Evolutionary conservation across 1,140 invertebrate genomes (phyloP).

Genomic region (Sycobia sp.): DNA sequence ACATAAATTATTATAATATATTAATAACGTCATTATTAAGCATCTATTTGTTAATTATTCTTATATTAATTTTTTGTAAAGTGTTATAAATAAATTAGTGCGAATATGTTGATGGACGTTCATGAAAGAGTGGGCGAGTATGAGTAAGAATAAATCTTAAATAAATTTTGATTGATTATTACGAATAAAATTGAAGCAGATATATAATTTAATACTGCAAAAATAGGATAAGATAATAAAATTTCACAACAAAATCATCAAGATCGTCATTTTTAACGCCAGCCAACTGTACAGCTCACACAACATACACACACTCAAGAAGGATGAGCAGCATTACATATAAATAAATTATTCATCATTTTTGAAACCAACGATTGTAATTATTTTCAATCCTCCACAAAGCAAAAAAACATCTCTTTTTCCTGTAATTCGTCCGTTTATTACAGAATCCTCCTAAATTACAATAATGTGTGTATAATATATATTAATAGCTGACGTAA

Average conservation of each 20-base stretch:
- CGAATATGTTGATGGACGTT: conserved; percentile 19
- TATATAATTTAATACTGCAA: conserved; percentile 14
- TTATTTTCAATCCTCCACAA: not conserved
- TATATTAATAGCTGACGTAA: conserved; percentile 46
- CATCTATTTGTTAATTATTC: conserved; percentile 28
- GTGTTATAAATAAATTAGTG: conserved; percentile 16
- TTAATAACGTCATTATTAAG: conserved; percentile 12
- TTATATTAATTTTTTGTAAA: conserved; percentile 24
- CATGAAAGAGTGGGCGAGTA: conserved; percentile 25
- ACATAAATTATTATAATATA: conserved; percentile 8
- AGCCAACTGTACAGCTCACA: conserved; percentile 6
- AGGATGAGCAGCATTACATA: conserved; percentile 2
- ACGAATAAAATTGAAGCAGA: conserved; percentile 1
- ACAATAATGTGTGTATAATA: conserved; percentile 41
- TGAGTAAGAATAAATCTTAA: conserved; percentile 30
- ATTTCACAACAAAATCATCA: conserved; percentile 15
- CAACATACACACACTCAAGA: conserved; percentile 11
- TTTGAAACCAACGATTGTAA: conserved; percentile 14
- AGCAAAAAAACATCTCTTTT: not conserved
- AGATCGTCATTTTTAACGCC: conserved; percentile 4
- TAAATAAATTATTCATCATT: conserved; percentile 35
- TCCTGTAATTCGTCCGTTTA: conserved; percentile 38
- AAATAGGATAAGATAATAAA: conserved; percentile 24
- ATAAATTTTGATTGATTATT: conserved; percentile 6
- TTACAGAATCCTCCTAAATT: conserved; percentile 46